phyloP scores from a whole-genome alignment of 1,140 invertebrate genomes.

The Drosophila kepulauana region DNA sequence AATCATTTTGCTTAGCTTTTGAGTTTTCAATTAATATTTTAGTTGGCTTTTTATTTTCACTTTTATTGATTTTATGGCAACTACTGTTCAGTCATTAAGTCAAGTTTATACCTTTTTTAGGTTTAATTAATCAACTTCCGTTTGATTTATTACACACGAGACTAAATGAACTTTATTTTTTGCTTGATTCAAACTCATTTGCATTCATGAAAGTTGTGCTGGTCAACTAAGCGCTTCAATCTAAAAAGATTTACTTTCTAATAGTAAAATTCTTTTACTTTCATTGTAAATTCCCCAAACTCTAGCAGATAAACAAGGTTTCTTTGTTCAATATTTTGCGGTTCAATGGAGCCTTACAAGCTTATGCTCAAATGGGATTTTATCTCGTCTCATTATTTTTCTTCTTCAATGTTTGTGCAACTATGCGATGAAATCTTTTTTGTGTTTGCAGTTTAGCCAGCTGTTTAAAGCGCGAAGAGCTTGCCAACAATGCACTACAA shows the following conservation, averaged over 20 bases:
- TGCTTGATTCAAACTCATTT: background rate
- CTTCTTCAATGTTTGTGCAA: too few relatives aligned
- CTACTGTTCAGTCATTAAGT: background rate
- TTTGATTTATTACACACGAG: background rate
- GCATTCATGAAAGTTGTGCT: background rate
- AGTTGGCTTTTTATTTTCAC: background rate
- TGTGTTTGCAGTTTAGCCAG: too few relatives aligned
- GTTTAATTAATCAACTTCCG: conserved; percentile 2
- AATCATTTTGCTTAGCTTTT: too few relatives aligned
- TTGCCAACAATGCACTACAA: background rate
- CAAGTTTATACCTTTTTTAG: background rate
- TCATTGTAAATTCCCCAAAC: background rate
- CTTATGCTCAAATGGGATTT: background rate
- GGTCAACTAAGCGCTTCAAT: conserved; percentile 3
- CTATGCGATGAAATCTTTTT: too few relatives aligned
- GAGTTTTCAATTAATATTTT: too few relatives aligned
- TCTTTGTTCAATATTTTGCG: background rate
- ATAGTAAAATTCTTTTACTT: background rate
- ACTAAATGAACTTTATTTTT: background rate
- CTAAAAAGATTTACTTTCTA: background rate
- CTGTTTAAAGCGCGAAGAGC: too few relatives aligned
- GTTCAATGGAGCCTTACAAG: background rate
- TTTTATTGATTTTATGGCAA: background rate
- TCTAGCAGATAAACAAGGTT: background rate
- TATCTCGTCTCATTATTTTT: background rate